Base-by-base conservation (phyloP, 2,113 vertebrate species). In the Fukomys damarensis region DNA sequence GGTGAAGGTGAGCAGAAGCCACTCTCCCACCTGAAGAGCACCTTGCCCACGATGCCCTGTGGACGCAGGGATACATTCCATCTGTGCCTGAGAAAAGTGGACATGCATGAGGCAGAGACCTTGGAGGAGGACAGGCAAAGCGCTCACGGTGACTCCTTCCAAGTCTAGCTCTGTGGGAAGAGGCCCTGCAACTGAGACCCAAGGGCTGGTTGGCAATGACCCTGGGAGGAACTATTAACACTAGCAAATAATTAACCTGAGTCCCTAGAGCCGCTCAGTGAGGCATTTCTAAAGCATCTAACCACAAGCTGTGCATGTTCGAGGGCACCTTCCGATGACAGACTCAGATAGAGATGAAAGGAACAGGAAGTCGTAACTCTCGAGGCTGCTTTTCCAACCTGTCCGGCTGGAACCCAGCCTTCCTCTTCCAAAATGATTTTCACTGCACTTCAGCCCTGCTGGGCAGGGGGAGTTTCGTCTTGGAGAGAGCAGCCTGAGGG, bases 321-420 rank as follows among this genome's bases (percentile, higher is more conserved):
- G 1, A 77, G 0, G 16, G 56, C 54, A 22, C 85, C 81, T 77
- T 76, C 5, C 54, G 93, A 92, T 74, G 32, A 59, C 1, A 91
- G 91, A 43, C 68, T 76, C 93, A 77, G 96, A 96, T 81, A 84
- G 80, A 77, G 95, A 95, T 97, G 92, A 91, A 97, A 93, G 22
- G 6, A 5, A 19, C 76, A 63, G 94, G 93, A 96, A 84, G 79
- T 35, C 74, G 0, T 41, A 92, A 54, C 70, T n/a, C 66, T 56
- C 5, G 1, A 1, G 5, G 12, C 3, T 9, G 26, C 86, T 87
- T 68, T 79, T 63, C 58, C 58, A 46, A 46, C 22, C 7, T 2
- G 43, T 68, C 22, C 10, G 20, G 38, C 28, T 7, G 24, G 66
- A 81, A 43, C 3, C 4, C 5, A 32, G 19, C 56, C 66, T 61